phyloP scores from a whole-genome alignment of 2,888 invertebrate genomes.

The Apodemia zela region DNA sequence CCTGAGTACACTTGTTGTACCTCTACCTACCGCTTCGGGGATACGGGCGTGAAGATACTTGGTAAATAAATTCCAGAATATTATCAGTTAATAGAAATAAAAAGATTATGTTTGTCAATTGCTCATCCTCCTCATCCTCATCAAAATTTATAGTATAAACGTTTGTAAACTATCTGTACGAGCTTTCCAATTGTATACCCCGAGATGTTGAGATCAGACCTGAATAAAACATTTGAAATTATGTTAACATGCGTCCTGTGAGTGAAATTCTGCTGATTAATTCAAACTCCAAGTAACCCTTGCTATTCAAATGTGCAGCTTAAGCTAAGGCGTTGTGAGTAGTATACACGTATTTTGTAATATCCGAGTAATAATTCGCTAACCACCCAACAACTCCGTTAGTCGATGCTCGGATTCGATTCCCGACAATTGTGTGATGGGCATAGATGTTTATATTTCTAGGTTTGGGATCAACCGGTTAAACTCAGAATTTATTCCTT shows the following conservation, averaged over 20 bases:
- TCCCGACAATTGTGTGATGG: too few relatives aligned
- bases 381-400: too few relatives aligned
- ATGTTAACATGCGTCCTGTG: conserved; percentile 33
- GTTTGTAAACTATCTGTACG: conserved; percentile 18
- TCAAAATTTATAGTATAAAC: neutral
- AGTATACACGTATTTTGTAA: conserved; percentile 1
- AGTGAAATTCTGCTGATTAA: conserved; percentile 31
- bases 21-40: too few relatives aligned
- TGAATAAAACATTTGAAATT: conserved; percentile 36
- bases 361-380: neutral
- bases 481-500: too few relatives aligned
- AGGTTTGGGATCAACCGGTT: too few relatives aligned
- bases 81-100: too few relatives aligned
- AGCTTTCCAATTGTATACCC: conserved; percentile 23
- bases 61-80: too few relatives aligned
- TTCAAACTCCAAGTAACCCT: conserved; percentile 30
- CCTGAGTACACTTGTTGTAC: too few relatives aligned
- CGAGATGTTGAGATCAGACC: conserved; percentile 26
- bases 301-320: conserved; percentile 13
- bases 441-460: too few relatives aligned
- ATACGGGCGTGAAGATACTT: too few relatives aligned
- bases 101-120: neutral
- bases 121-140: too few relatives aligned
- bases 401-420: too few relatives aligned
- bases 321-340: conserved; percentile 20